Evolutionary conservation across 2,797 vertebrate species (phyloP).

Genomic region (Acanthis flammea): DNA sequence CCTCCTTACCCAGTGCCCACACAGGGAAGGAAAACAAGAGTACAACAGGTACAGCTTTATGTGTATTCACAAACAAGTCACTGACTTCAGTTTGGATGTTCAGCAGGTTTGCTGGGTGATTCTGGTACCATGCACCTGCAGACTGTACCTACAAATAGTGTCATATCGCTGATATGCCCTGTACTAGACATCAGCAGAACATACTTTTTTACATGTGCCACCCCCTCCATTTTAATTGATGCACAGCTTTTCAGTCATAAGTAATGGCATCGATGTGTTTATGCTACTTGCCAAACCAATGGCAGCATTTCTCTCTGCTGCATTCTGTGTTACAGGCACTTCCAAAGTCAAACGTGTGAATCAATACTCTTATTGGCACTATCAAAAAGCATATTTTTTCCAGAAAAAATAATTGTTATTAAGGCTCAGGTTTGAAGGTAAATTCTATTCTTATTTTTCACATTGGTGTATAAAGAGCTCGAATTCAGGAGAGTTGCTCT

Average conservation of each 20-base stretch:
- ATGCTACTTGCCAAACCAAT: background rate
- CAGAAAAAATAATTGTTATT: background rate
- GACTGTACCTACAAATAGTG: background rate
- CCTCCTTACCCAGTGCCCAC: fast-evolving
- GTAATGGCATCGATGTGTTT: background rate
- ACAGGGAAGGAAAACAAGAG: background rate
- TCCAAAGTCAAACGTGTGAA: background rate
- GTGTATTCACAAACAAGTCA: background rate
- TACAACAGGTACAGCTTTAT: background rate
- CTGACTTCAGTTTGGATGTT: background rate
- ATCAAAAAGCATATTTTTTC: background rate
- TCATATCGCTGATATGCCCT: background rate
- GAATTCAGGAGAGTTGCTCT: background rate
- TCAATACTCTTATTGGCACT: background rate
- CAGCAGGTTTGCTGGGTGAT: background rate
- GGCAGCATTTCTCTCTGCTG: background rate
- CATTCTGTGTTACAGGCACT: background rate
- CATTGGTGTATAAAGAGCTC: background rate
- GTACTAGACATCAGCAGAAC: background rate
- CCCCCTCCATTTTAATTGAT: background rate
- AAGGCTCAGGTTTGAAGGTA: background rate
- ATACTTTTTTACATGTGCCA: background rate
- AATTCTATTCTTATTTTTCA: background rate
- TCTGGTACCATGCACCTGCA: background rate
- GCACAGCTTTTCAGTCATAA: background rate